Evolutionary conservation across 1,140 invertebrate genomes (phyloP), one percentile per base, ranked within the genome.

Genomic region (Sycophaga agraensis): DNA sequence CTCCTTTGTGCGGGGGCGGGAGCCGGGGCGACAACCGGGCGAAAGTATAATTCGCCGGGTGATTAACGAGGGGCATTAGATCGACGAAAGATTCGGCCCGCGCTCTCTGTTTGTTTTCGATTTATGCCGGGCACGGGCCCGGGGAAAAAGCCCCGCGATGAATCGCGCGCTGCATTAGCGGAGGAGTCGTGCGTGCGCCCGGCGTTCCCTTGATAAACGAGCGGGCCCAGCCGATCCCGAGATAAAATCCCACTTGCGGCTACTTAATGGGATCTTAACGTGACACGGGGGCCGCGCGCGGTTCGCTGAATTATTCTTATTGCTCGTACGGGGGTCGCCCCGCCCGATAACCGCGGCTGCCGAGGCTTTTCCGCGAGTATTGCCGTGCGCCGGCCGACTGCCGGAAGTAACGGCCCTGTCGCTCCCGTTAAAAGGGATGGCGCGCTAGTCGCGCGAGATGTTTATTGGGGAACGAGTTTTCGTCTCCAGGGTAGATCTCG

Each of bases 221-320:
- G 39, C 11, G 11, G 11, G 6, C 19, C n/a, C n/a, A 8, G 4
- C 21, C 21, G 5, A 31, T 11, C 28, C 28, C 28, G 11, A 40
- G 69, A 73, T 72, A 68, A 70, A 59, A 72, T 71, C 68, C 37
- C 64, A 37, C 53, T 65, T 64, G 2, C 12, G 46, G 53, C 66
- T 66, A 48, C 65, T 67, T 72, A 73, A 72, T 73, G 69, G 67
- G 68, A 67, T 71, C 68, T 71, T 70, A 72, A 71, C 69, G 67
- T 66, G 65, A 67, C 53, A 55, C 51, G 48, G 16, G 16, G 34
- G 2, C 35, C 0, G 11, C 2, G 19, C 17, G 17, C 17, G 5
- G 9, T 6, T 14, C 6, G 37, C 37, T n/a, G 70, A 74, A 70
- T 73, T 71, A 70, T 71, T 65, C 66, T 71, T 65, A 70, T 70